These are phyloP conservation scores for Bradysia coprophila DNA, from an alignment of 1,140 invertebrate genomes.

Conservation along the genomic window DNA sequence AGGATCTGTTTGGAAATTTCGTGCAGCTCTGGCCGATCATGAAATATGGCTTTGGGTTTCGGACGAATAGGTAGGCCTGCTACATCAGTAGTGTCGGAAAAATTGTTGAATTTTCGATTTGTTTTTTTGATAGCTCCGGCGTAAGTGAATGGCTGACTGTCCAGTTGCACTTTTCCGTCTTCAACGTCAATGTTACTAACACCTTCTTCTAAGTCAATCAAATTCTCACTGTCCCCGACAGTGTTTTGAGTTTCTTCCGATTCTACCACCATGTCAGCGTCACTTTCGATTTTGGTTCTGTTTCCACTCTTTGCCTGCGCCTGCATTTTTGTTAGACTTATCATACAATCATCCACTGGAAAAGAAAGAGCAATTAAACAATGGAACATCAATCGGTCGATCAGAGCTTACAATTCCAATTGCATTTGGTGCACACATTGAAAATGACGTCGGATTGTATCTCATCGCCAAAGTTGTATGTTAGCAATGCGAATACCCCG, in stretches of 20 bases:
- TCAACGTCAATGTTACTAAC: too few relatives aligned
- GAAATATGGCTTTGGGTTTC: too few relatives aligned
- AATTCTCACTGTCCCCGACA: background rate
- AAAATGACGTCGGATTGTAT: background rate
- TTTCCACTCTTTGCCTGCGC: background rate
- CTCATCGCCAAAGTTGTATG: background rate
- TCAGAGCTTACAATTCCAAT: background rate
- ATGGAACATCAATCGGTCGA: background rate
- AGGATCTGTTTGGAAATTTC: conserved; percentile 2
- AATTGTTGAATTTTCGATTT: background rate
- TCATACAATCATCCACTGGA: background rate
- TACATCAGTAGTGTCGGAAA: background rate
- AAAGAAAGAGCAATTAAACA: background rate
- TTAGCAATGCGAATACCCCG: background rate
- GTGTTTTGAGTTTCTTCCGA: background rate
- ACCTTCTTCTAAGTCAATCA: background rate
- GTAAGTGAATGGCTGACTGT: too few relatives aligned
- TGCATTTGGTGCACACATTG: background rate
- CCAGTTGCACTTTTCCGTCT: too few relatives aligned
- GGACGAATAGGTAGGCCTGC: too few relatives aligned
- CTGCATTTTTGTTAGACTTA: background rate
- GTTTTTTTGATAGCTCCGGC: background rate
- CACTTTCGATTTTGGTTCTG: background rate
- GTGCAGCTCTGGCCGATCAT: background rate
- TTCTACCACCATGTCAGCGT: background rate